Conservation (phyloP, 2,113 vertebrate species). For the Silurus asotus region DNA sequence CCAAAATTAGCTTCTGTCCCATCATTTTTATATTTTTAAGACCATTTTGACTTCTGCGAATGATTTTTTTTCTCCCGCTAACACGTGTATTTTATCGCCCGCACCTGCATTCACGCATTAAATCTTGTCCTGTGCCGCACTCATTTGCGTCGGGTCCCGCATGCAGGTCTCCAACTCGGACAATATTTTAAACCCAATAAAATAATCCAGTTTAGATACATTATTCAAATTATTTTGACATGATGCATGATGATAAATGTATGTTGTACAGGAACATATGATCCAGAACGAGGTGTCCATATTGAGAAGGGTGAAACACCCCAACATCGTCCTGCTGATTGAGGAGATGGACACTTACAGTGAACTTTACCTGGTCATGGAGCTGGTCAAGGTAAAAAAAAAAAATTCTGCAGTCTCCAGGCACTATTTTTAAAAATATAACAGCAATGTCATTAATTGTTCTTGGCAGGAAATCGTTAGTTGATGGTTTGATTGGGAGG, state of each 20-base stretch:
- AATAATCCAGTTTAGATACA: neutral
- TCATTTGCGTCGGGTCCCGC: no score
- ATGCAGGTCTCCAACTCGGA: no score
- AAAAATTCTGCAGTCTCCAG: neutral
- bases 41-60: no score
- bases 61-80: no score
- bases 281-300: slow-evolving; percentile 98
- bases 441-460: neutral
- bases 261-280: slow-evolving; percentile 89
- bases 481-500: neutral
- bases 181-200: no score
- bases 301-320: slow-evolving; percentile 93
- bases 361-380: slow-evolving; percentile 96
- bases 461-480: neutral
- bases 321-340: slow-evolving; percentile 95
- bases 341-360: slow-evolving; percentile 94
- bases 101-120: no score
- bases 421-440: neutral
- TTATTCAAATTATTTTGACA: neutral
- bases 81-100: no score
- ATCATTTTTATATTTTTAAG: no score
- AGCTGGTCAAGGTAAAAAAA: slow-evolving; percentile 90
- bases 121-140: no score
- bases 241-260: neutral
- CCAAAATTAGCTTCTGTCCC: neutral